Conservation (phyloP, 2,888 invertebrate species). For the Spialia ferax region DNA sequence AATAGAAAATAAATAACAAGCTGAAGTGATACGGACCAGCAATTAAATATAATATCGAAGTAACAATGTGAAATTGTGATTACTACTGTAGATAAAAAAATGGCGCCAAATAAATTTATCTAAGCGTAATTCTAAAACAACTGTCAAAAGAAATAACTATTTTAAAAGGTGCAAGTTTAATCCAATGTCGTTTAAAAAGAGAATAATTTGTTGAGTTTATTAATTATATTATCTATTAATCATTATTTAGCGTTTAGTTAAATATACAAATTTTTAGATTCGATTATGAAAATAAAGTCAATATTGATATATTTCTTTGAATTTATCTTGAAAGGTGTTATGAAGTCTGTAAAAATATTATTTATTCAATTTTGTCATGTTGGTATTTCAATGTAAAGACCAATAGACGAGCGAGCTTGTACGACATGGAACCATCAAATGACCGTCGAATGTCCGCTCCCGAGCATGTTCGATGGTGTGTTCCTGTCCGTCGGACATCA, state of each 20-base stretch:
- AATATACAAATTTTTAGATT: not conserved
- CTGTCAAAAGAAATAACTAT: constrained; percentile 5
- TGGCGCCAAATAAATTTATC: not conserved
- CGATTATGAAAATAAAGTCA: not conserved
- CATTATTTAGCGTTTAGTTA: not conserved
- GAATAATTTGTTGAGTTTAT: not conserved
- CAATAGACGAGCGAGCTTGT: too few relatives aligned
- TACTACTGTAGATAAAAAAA: not conserved
- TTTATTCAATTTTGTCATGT: too few relatives aligned
- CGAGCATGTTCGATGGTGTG: too few relatives aligned
- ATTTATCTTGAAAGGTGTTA: not conserved
- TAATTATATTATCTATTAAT: not conserved
- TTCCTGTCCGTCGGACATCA: too few relatives aligned
- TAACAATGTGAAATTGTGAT: constrained; percentile 6
- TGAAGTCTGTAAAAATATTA: too few relatives aligned
- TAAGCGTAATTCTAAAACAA: not conserved
- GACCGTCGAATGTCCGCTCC: too few relatives aligned
- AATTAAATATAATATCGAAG: not conserved
- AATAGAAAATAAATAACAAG: constrained; percentile 13
- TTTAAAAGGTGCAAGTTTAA: not conserved
- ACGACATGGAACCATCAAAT: too few relatives aligned
- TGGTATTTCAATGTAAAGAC: too few relatives aligned
- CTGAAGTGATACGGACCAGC: not conserved
- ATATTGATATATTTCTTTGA: not conserved
- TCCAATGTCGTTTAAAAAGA: constrained; percentile 16